Base-by-base conservation (phyloP, 1,140 invertebrate species). In the Penaeus japonicus region DNA sequence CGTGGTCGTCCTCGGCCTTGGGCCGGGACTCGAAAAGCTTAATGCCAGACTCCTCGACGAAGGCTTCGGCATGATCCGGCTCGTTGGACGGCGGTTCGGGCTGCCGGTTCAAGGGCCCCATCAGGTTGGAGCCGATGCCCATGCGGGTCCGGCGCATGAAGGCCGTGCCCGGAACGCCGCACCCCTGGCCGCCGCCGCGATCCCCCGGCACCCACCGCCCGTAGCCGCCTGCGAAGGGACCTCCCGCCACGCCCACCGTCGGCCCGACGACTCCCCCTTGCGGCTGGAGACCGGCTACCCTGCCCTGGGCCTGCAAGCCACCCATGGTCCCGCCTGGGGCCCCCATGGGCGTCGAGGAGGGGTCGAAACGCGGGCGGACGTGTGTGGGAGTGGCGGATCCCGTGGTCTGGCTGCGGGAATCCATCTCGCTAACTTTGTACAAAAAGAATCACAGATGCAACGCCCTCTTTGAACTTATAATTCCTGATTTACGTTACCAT, bases 31-130 rank as follows among this genome's bases (percentile, higher is more conserved):
- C 55, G 24, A 84, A 89, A 4, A 89, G 24, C 55, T 89, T 89
- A 55, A 89, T 89, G 53, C 87, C 87, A 1, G 80, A 84, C 81
- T 89, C 87, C 75, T 89, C 87, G 0, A 89, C 87, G 47, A 89
- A 89, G 55, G 87, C 87, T 24, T 89, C 87, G 24, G 84, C 87
- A 15, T 89, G 81, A n/a, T 89, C 87, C 2, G 79, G 79, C 32
- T 85, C 84, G 15, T 77, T 85, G 53, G 84, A 32, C 47, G 53
- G 47, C 22, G 81, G 55, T 17, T 62, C 82, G 20, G 27, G 80
- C 65, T 79, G 80, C 20, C 87, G 81, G 73, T 22, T 59, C 22
- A 77, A 70, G 10, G 81, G 65, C 2, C 53, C 82, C n/a, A 85
- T 85, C 47, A 53, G 32, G 35, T 12, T 24, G n/a, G 84, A 32